phyloP scores from a whole-genome alignment of 1,140 invertebrate genomes.

The Oryzaephilus surinamensis region DNA sequence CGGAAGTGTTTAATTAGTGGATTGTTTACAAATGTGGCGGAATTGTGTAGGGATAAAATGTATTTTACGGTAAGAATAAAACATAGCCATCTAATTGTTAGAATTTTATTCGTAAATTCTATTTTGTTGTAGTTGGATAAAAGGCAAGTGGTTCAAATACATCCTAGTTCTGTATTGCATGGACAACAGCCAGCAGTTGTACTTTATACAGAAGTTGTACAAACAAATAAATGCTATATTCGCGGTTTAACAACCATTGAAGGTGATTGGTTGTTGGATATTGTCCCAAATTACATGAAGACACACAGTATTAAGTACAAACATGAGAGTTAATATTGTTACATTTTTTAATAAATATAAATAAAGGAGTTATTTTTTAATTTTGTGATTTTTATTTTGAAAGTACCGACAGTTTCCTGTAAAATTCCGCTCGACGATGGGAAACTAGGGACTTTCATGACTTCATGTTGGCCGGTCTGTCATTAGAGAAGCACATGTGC shows the following conservation, averaged over 20 bases:
- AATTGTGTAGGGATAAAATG: conserved; percentile 61
- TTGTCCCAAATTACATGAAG: conserved; percentile 40
- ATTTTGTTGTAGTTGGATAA: conserved; percentile 46
- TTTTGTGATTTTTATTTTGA: too few relatives aligned
- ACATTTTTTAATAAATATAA: too few relatives aligned
- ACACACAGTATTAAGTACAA: conserved; percentile 20
- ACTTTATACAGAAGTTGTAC: conserved; percentile 83
- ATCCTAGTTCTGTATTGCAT: conserved; percentile 73
- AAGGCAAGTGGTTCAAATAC: conserved; percentile 61
- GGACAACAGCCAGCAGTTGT: conserved; percentile 63
- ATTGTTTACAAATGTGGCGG: conserved; percentile 83
- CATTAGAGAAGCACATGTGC: too few relatives aligned
- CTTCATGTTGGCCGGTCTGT: too few relatives aligned
- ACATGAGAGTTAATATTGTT: conserved; percentile 3
- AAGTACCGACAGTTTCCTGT: too few relatives aligned
- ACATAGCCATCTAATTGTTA: background rate
- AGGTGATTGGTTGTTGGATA: conserved; percentile 59
- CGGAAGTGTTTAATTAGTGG: conserved; percentile 72
- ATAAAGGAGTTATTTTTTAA: too few relatives aligned
- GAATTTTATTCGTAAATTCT: background rate
- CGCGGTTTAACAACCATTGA: conserved; percentile 62
- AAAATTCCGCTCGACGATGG: too few relatives aligned
- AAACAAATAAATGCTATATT: conserved; percentile 76
- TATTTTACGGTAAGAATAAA: conserved; percentile 56
- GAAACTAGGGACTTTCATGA: too few relatives aligned